Conservation (phyloP, 2,113 vertebrate species). For the Paradisaea rubra region DNA sequence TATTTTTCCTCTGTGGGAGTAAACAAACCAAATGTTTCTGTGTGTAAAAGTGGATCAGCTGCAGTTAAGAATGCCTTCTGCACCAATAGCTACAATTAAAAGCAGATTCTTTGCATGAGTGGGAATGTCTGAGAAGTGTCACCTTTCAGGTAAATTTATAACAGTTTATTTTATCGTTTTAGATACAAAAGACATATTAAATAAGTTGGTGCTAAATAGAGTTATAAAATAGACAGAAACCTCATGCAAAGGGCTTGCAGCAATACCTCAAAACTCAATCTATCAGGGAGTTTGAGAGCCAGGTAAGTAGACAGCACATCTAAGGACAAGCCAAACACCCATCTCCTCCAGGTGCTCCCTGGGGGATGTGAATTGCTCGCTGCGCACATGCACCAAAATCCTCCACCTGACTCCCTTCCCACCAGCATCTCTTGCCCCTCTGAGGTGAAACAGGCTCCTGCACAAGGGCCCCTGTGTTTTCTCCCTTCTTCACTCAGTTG, state of each 20-base stretch:
- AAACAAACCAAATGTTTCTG: neutral
- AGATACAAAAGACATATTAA: neutral
- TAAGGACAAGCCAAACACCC: neutral
- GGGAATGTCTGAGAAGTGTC: neutral
- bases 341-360: rapidly evolving
- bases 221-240: neutral
- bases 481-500: neutral
- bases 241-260: neutral
- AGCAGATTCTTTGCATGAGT: neutral
- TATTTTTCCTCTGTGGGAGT: neutral
- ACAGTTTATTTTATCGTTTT: neutral
- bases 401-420: neutral
- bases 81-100: neutral
- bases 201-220: neutral
- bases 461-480: neutral
- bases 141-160: neutral
- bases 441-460: neutral
- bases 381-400: neutral
- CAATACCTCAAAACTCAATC: neutral
- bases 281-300: neutral
- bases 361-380: neutral
- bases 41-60: neutral
- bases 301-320: neutral
- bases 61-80: neutral
- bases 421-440: rapidly evolving